These are phyloP conservation scores for Habrosyne pyritoides DNA, from an alignment of 2,888 invertebrate species.

Conservation along the genomic window DNA sequence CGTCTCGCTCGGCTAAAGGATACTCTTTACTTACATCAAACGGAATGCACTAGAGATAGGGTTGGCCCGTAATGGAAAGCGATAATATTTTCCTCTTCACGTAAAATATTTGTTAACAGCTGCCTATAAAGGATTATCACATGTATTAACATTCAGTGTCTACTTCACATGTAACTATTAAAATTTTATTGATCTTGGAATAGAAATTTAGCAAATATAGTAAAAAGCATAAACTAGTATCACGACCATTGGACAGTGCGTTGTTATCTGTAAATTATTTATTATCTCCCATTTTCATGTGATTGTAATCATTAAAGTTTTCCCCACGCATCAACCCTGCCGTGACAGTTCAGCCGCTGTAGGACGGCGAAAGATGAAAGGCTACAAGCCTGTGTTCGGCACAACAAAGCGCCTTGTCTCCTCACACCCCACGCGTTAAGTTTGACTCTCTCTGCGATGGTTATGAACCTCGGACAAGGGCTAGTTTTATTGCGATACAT, in stretches of 20 bases:
- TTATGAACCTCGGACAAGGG: conserved; percentile 31
- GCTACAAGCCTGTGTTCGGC: conserved; percentile 62
- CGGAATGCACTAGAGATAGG: conserved; percentile 68
- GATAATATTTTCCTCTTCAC: neutral
- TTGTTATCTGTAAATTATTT: too few species aligned
- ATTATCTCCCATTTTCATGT: too few species aligned
- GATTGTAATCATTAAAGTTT: too few species aligned
- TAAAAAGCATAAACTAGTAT: too few species aligned
- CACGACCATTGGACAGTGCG: too few species aligned
- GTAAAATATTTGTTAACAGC: neutral
- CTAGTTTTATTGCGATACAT: conserved; percentile 9
- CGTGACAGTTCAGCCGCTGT: conserved; percentile 50
- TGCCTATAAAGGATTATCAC: conserved; percentile 8
- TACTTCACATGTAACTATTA: too few species aligned
- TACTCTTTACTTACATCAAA: conserved; percentile 68
- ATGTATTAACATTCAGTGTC: too few species aligned
- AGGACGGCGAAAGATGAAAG: conserved; percentile 70
- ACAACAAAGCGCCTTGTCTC: conserved; percentile 74
- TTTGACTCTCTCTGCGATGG: conserved; percentile 31
- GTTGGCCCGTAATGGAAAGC: conserved; percentile 32
- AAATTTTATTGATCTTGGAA: too few species aligned
- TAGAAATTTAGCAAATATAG: too few species aligned
- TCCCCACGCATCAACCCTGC: neutral
- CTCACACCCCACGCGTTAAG: conserved; percentile 53
- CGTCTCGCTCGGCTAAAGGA: conserved; percentile 58